Conservation (phyloP, 2,888 invertebrate genomes). For the Drosophila paramelanica region DNA sequence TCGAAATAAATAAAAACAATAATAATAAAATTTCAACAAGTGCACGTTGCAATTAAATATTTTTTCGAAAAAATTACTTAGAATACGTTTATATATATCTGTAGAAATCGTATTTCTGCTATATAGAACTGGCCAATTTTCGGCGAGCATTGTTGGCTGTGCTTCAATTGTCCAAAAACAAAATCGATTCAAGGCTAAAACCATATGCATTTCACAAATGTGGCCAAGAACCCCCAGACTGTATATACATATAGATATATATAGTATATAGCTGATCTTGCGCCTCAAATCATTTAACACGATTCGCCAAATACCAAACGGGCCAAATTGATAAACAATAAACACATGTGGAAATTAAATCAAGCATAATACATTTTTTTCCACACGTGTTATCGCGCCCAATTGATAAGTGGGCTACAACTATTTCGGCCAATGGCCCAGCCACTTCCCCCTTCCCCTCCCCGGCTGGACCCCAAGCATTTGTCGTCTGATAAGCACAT, state of each 20-base stretch:
- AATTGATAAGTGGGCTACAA: slow-evolving; percentile 12
- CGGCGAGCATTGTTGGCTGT: slow-evolving; percentile 20
- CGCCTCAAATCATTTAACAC: slow-evolving; percentile 40
- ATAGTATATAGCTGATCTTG: slow-evolving; percentile 36
- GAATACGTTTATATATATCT: background rate
- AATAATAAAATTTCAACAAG: slow-evolving; percentile 18
- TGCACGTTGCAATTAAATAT: slow-evolving; percentile 50
- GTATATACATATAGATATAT: slow-evolving; percentile 12
- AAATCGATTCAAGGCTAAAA: slow-evolving; percentile 61
- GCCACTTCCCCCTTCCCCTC: background rate
- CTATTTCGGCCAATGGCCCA: background rate
- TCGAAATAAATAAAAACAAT: background rate
- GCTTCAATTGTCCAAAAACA: slow-evolving; percentile 51
- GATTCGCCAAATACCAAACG: slow-evolving; percentile 32
- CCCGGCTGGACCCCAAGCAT: background rate
- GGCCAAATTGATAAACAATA: slow-evolving; percentile 36
- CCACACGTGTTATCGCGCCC: slow-evolving; percentile 17
- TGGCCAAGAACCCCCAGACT: slow-evolving; percentile 59
- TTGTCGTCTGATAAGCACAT: background rate
- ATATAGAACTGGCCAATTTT: slow-evolving; percentile 22
- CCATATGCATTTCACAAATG: slow-evolving; percentile 60
- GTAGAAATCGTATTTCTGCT: slow-evolving; percentile 33
- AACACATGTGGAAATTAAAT: slow-evolving; percentile 21
- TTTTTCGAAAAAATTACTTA: slow-evolving; percentile 20
- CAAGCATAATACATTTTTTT: slow-evolving; percentile 12